Percentiles rank a stretch among this genome's conserved stretches.
Evolutionary conservation across 2,888 invertebrate species (phyloP).

Genomic region (Subacronicta megacephala): DNA sequence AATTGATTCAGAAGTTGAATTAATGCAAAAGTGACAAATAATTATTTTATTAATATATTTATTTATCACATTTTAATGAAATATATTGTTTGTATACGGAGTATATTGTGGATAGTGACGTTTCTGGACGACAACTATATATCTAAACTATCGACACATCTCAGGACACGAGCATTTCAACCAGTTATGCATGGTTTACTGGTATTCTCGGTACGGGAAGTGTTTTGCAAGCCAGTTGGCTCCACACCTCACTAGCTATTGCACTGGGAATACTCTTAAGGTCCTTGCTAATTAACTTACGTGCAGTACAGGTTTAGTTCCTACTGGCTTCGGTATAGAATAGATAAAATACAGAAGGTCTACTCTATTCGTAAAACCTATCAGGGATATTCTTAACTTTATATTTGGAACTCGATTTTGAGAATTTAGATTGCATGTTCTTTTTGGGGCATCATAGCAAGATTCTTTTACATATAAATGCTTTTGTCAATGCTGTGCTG

Average conservation of each 20-base stretch:
- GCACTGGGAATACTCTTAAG: conserved; percentile 36
- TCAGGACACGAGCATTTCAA: conserved; percentile 22
- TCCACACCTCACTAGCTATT: conserved; percentile 38
- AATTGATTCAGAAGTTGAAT: too few species aligned
- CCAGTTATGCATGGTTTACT: conserved; percentile 31
- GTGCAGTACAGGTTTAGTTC: conserved; percentile 31
- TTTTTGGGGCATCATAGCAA: too few species aligned
- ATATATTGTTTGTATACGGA: too few species aligned
- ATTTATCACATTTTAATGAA: too few species aligned
- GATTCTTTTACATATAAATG: too few species aligned
- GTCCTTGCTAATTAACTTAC: conserved; percentile 41
- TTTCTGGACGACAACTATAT: conserved; percentile 19
- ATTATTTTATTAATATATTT: too few species aligned
- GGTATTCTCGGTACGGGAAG: conserved; percentile 58
- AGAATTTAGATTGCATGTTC: neutral
- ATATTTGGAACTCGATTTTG: too few species aligned
- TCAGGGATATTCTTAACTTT: too few species aligned
- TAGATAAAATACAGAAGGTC: conserved; percentile 2
- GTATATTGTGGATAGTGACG: conserved; percentile 2
- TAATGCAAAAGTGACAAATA: too few species aligned
- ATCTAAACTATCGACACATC: conserved; percentile 10
- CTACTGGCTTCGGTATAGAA: conserved; percentile 7
- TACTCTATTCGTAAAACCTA: neutral
- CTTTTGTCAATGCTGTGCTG: too few species aligned
- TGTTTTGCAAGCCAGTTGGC: conserved; percentile 48